Evolutionary conservation across 2,888 invertebrate genomes (phyloP).

Genomic region (Plebejus anna): DNA sequence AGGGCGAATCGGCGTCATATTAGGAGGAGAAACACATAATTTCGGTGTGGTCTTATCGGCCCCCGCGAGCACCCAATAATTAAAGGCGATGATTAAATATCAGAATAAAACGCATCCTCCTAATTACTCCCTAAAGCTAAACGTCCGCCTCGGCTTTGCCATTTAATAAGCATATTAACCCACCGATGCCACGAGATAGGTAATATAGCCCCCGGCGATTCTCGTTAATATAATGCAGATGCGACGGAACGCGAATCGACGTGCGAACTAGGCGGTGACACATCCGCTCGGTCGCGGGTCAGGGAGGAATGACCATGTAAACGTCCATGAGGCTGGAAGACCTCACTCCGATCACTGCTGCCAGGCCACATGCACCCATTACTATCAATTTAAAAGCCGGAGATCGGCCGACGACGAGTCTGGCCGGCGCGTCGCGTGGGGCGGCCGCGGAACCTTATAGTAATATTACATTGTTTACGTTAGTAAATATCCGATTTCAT

Average conservation of each 20-base stretch:
- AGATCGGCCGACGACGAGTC: conserved; percentile 63
- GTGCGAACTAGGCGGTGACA: conserved; percentile 43
- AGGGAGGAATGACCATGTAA: conserved; percentile 76
- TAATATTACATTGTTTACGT: conserved; percentile 41
- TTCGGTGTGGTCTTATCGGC: conserved; percentile 27
- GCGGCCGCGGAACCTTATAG: conserved; percentile 57
- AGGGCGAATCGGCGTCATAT: conserved; percentile 37
- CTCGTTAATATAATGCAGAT: conserved; percentile 63
- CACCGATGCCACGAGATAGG: conserved; percentile 71
- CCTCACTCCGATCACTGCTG: conserved; percentile 68
- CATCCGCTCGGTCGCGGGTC: conserved; percentile 57
- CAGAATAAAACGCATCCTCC: conserved; percentile 71
- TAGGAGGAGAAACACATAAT: conserved; percentile 28
- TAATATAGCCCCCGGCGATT: conserved; percentile 58
- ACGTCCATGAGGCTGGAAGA: conserved; percentile 64
- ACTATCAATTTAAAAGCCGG: conserved; percentile 73
- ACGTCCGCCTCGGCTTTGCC: conserved; percentile 68
- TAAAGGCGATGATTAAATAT: conserved; percentile 72
- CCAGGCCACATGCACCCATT: conserved; percentile 65
- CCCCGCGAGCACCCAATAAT: conserved; percentile 53
- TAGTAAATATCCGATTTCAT: conserved; percentile 32
- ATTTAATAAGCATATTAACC: conserved; percentile 78
- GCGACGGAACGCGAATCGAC: conserved; percentile 32
- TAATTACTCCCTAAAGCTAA: conserved; percentile 80
- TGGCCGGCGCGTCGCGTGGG: conserved; percentile 65